Percentiles rank a stretch among this genome's conserved stretches.
Evolutionary conservation across 2,888 invertebrate genomes (phyloP).

Genomic region (Capitulum mitella): DNA sequence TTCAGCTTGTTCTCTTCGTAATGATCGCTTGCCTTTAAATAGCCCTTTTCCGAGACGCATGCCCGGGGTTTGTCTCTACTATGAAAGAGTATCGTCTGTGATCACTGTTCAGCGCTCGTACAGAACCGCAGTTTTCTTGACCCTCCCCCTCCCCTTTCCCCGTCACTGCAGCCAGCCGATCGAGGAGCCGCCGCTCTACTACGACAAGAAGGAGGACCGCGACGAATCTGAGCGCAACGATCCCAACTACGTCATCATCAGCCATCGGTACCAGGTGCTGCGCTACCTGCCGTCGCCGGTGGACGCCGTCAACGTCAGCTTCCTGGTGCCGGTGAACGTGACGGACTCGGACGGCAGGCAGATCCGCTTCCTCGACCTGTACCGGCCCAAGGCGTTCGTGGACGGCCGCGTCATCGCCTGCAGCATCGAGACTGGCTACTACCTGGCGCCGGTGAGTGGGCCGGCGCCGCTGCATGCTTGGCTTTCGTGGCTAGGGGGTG

Average conservation of each 20-base stretch:
- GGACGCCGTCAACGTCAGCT: constrained; percentile 6
- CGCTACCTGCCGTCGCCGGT: constrained; percentile 19
- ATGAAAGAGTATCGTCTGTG: too few species aligned
- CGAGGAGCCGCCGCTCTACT: constrained; percentile 21
- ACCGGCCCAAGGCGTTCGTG: not conserved
- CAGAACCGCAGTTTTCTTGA: too few species aligned
- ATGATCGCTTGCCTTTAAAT: too few species aligned
- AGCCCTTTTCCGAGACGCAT: too few species aligned
- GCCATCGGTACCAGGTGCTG: constrained; percentile 22
- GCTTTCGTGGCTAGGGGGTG: too few species aligned
- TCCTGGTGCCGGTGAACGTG: constrained; percentile 23
- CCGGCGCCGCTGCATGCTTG: not conserved
- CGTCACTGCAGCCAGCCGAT: constrained; percentile 17
- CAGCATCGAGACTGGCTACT: not conserved
- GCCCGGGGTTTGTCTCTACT: too few species aligned
- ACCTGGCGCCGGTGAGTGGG: not conserved
- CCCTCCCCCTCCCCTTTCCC: not conserved
- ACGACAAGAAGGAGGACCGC: constrained; percentile 18
- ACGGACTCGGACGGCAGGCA: not conserved
- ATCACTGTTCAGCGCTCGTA: too few species aligned
- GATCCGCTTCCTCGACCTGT: constrained; percentile 18
- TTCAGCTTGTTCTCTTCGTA: too few species aligned
- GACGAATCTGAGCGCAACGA: constrained; percentile 25
- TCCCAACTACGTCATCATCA: constrained; percentile 5
- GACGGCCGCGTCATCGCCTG: not conserved